Evolutionary conservation across 2,888 invertebrate genomes (phyloP), one percentile per base, ranked within the genome.

Genomic region (Geophilus truncorum): DNA sequence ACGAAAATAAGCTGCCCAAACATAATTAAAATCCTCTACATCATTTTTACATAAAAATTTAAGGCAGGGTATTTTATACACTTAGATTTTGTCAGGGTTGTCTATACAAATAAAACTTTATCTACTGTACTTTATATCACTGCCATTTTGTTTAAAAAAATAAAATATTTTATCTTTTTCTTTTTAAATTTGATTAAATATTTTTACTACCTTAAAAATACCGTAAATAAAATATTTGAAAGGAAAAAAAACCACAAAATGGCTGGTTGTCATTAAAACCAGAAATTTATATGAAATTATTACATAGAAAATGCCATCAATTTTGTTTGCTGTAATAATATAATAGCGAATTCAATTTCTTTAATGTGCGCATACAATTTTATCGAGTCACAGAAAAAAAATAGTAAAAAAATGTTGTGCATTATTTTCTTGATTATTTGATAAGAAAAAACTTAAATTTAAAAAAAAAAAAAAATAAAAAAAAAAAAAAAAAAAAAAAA

Each of bases 1-100:
- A 70, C 25, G 28, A 28, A 70, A 70, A 70, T 70, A 70, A 70
- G 70, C 70, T 70, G 70, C 70, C 28, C 25, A 70, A 70, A 70
- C 25, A 70, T 25, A 70, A 25, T 5, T 62, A 62, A 70, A 70
- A 70, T 25, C 12, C 70, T 70, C 25, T 70, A 70, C 25, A 70
- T 25, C 15, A 70, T 70, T 25, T 70, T 70, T 70, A 70, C 70
- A 70, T 28, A 51, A n/a, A n/a, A 4, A 12, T 70, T 28, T 70
- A 70, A 70, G 70, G 70, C 70, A 28, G 70, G 70, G 70, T 28
- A n/a, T 40, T 51, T n/a, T 51, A 70, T 23, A 70, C 25, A 28
- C 28, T 28, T 9, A n/a, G 15, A 9, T 70, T 70, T 70, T 10
- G 70, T 51, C 18, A 51, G n/a, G 18, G n/a, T 51, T 51, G 7